Evolutionary conservation across 1,140 invertebrate species (phyloP).

Genomic region (Gerris buenoi): DNA sequence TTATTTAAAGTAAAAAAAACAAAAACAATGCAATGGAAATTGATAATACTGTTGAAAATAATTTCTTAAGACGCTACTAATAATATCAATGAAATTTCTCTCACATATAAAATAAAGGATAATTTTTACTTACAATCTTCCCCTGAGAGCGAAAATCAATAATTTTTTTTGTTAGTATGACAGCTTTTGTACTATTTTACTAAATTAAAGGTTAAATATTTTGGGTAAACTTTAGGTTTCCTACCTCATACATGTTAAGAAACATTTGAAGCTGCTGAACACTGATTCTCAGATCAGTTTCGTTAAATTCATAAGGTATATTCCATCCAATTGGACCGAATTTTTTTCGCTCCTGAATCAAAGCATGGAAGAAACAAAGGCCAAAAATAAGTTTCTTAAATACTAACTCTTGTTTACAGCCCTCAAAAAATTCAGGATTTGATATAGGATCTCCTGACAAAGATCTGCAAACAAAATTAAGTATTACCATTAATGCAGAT

Average conservation of each 20-base stretch:
- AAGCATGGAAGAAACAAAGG: slow-evolving; percentile 87
- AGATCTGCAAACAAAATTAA: slow-evolving; percentile 33
- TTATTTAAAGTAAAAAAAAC: no score
- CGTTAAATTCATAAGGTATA: slow-evolving; percentile 88
- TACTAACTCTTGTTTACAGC: slow-evolving; percentile 50
- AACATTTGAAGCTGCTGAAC: slow-evolving; percentile 78
- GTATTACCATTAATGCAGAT: no score
- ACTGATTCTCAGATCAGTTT: slow-evolving; percentile 79
- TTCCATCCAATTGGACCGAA: slow-evolving; percentile 94
- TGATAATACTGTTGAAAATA: no score
- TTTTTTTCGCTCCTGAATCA: slow-evolving; percentile 76
- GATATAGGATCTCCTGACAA: slow-evolving; percentile 76
- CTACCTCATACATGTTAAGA: slow-evolving; percentile 62
- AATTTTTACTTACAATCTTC: no score
- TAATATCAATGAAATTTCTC: no score
- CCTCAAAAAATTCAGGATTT: slow-evolving; percentile 74
- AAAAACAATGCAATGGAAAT: no score
- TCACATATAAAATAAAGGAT: no score
- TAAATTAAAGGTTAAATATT: background rate
- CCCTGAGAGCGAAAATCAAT: no score
- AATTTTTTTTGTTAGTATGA: no score
- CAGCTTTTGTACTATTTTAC: background rate
- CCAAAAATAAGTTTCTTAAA: slow-evolving; percentile 82
- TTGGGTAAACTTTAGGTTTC: slow-evolving; percentile 19
- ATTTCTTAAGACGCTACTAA: no score